Base-by-base conservation (phyloP, 2,888 invertebrate genomes). In the Mycogona germanica region DNA sequence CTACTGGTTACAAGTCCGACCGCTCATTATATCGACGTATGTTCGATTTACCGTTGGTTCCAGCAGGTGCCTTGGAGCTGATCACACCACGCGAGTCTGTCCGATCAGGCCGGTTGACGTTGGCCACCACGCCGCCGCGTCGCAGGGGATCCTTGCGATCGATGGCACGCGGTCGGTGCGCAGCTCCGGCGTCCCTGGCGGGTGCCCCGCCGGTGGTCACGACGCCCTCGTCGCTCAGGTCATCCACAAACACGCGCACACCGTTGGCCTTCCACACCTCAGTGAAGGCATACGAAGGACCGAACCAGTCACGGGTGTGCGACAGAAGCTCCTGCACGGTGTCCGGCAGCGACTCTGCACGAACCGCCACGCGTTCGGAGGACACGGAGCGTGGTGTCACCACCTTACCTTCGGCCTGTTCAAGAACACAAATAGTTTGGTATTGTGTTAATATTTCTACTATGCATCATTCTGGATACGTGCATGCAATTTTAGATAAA, bases 221-320 rank as follows among this genome's bases (percentile, higher is more conserved):
- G 5, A 29, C 32, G 12, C 38, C 35, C 23, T 49, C 35, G 21
- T 35, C 37, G 26, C 37, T 38, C 21, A 12, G 6, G 2, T 49
- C 62, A 26, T 64, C 64, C 6, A 67, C 57, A 17, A 59, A 55
- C 5, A 67, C 60, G 28, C 63, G 62, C 42, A 68, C 61, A n/a
- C 61, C 61, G 59, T 68, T 66, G 19, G 65, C 65, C 50, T 59
- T 58, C 40, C 58, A 53, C 25, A 65, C 59, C 19, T 62, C 58
- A 1, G 65, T 62, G 58, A 66, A 68, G 48, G 67, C 62, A 19
- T 62, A 63, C 2, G 66, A 62, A 1, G 61, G 62, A 2, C 66
- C 67, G 28, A 65, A 63, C 54, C 61, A 63, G 28, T 64, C 61
- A 38, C 64, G 60, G 25, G 64, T 63, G 65, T 66, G 65, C 3